Evolutionary conservation across 2,888 invertebrate species (phyloP), one percentile per base, ranked within the genome.

Genomic region (Habroteleia sp.): DNA sequence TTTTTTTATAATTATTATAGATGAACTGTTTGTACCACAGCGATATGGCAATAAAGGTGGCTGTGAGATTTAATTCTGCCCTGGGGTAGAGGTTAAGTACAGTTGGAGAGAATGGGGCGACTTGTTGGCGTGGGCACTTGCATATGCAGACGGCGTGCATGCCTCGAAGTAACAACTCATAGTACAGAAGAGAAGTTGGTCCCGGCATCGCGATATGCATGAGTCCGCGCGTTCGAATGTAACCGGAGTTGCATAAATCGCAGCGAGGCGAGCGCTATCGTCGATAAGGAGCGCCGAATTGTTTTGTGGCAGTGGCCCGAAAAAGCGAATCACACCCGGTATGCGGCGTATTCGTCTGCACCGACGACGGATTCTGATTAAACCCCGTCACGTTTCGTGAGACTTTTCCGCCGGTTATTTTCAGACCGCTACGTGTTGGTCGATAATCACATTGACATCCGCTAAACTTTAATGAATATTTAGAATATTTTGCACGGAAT

Each of bases 61-160:
- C 8, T 17, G 8, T 20, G 16, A 33, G 27, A 35, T 6, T 44
- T 5, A 11, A 37, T 29, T 7, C 27, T 7, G 1, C 7, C 6
- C 1, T 25, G 25, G 3, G 7, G 7, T 1, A 7, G 25, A 17
- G 20, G 20, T 6, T 17, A 5, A 23, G 11, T 16, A 39, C 25
- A 5, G 13, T 10, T 23, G 39, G 11, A n/a, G 33, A 17, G 52
- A 29, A 39, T 14, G 29, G 52, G 52, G 56, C 25, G 65, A 65
- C 50, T 54, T 54, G 13, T 65, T 54, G 44, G 52, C 58, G 44
- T 63, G 68, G 71, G 74, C 71, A 78, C 83, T 87, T 87, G 87
- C 86, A 87, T 86, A 87, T 87, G 85, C 84, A 87, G 82, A 83
- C 83, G 85, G 82, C 79, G 82, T 83, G 83, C 83, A 86, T 83